Base-by-base conservation (phyloP, 2,113 vertebrate species). In the Myotis brandtii region DNA sequence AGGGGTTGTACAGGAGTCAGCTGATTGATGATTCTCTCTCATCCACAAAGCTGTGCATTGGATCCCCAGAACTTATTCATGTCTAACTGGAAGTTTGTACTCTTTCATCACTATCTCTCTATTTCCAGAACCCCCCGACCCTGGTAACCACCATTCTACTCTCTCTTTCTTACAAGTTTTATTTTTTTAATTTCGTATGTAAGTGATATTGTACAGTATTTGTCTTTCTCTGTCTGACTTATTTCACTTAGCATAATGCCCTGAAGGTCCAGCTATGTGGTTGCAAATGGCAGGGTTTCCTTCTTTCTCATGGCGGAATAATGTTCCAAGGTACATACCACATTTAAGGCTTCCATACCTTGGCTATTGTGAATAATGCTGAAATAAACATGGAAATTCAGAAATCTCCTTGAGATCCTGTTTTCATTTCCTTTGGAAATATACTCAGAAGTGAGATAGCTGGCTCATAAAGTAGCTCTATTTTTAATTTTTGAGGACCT, bases 241-340 rank as follows among this genome's bases (percentile, higher is more conserved):
- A 70, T 27, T 54, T 56, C 77, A 27, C 50, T 84, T 20, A 40
- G n/a, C 32, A 23, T 50, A 23, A 73, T 16, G 79, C 43, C 56
- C 32, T 37, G 25, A 7, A n/a, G 62, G 12, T 90, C 76, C 34
- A 52, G 3, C 25, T n/a, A 0, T 5, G 69, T 64, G 4, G 32
- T 40, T 6, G 9, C 25, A 14, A 62, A 21, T 3, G 43, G 25
- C 54, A 52, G 52, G 25, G 40, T 32, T 40, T 64, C 69, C 59
- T 76, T 62, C 52, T 50, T 67, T 34, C 43, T 67, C 48, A 6
- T 18, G 54, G 1, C 56, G 1, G 54, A 66, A 23, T 48, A n/a
- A 16, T 17, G 52, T 5, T 40, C 43, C 25, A 2, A 4, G 10
- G 54, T 17, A 0, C 3, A 30, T 5, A 9, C 13, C 34, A 6